phyloP scores from a whole-genome alignment of 2,888 invertebrate genomes.

The Himalopsyche japonica region DNA sequence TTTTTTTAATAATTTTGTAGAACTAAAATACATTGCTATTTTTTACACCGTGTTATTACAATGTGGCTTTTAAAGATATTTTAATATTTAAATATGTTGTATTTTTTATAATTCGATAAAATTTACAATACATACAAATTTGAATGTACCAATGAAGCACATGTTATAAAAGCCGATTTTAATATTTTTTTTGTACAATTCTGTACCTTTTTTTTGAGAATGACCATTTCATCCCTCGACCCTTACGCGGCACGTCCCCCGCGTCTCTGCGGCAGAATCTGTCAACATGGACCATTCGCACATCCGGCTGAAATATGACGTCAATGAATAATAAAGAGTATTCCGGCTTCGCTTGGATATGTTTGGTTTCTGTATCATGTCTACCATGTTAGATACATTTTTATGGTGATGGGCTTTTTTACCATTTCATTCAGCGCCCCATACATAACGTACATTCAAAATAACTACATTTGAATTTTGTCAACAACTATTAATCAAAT shows the following conservation, averaged over 20 bases:
- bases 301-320: slow-evolving; percentile 22
- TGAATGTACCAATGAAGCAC: no score
- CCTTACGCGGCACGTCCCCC: not conserved
- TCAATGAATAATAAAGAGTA: slow-evolving; percentile 34
- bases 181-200: no score
- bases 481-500: not conserved
- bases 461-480: not conserved
- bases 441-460: not conserved
- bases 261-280: not conserved
- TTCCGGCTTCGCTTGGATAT: not conserved
- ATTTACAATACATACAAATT: no score
- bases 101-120: no score
- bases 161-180: no score
- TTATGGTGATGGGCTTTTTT: not conserved
- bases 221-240: not conserved
- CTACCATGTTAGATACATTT: not conserved
- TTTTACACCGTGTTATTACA: no score
- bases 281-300: not conserved
- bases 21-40: no score
- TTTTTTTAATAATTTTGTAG: no score
- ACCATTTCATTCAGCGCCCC: not conserved
- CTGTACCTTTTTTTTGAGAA: no score
- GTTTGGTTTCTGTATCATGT: not conserved
- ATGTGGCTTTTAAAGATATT: no score
- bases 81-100: no score